A percentile compares a stretch with the other conserved stretches of the same genome.
These are phyloP conservation scores for Loripinus fragilis DNA, from an alignment of 2,888 invertebrate genomes.

Conservation along the genomic window DNA sequence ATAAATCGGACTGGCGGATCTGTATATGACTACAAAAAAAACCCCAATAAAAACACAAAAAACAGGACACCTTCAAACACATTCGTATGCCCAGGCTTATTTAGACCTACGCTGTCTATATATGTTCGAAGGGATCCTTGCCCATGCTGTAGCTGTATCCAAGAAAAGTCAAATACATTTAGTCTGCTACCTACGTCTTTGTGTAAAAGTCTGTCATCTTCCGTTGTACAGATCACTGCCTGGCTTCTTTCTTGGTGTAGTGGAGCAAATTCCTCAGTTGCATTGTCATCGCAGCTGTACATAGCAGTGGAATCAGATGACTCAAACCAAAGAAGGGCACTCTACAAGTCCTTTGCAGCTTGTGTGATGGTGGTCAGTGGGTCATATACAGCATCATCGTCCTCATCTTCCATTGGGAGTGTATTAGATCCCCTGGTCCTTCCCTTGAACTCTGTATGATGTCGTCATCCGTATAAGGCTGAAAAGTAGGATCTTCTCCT, in stretches of 20 bases:
- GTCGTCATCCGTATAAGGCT: constrained; percentile 1
- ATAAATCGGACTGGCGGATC: too few species aligned
- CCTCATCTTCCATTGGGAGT: background rate
- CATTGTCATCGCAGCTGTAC: background rate
- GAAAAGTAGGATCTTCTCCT: background rate
- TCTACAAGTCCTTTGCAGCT: background rate
- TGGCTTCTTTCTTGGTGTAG: background rate
- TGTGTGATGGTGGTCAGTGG: background rate
- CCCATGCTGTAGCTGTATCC: background rate
- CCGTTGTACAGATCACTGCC: too few species aligned
- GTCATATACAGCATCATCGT: background rate
- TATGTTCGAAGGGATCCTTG: background rate
- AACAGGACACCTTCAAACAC: background rate
- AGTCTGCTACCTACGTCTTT: background rate
- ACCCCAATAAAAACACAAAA: too few species aligned
- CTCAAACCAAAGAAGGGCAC: background rate
- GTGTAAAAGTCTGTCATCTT: background rate
- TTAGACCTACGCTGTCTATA: background rate
- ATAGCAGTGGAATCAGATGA: background rate
- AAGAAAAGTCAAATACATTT: background rate
- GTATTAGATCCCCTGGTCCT: background rate
- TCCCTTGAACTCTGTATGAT: background rate
- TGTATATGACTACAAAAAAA: too few species aligned
- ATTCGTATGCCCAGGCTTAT: background rate
- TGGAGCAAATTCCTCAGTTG: constrained; percentile 10